Evolutionary conservation across 2,888 invertebrate genomes (phyloP), one percentile per base, ranked within the genome.

Genomic region (Hirtodrosophila histrioides): DNA sequence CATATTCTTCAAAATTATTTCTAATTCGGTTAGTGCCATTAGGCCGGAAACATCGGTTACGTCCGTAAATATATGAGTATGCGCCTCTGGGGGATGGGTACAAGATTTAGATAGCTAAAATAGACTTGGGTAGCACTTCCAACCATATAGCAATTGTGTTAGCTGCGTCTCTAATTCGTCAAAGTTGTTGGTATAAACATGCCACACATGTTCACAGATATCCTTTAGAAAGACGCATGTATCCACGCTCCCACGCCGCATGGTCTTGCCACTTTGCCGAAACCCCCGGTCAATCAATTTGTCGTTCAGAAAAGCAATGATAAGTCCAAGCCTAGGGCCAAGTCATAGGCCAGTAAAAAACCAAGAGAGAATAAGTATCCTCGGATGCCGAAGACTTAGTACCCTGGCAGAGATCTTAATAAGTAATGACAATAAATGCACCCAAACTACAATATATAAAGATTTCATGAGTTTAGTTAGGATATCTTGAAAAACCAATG

Each of bases 11-110:
- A 96, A 95, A 89, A 97, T 95, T 64, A 93, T 93, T 79, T 94
- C 94, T 43, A 97, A 93, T 89, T 95, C 94, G 33, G 94, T 94
- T 78, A 97, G 93, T 1, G 96, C 95, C 41, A 94, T 94, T 0
- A 96, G 96, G 89, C 95, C 94, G 2, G 96, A 95, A 87, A 94
- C 94, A 84, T 95, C 93, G 51, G 94, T 94, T 80, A 97, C 92
- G 89, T 95, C 94, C 67, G 93, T 93, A 73, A 95, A 94, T 71
- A 93, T 92, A 17, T 94, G 94, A 74, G 94, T 94, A 39, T 93
- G 94, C 90, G 93, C 90, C 55, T 86, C 89, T 91, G 40, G 6
- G 3, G 5, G 31, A 23, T 8, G 11, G 8, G 6, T 0, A 50
- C 23, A 17, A 1, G 4, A 3, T 31, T 7, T 7, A 31, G 31